Conservation (phyloP, 92 coral and sea anemone species). For the Parazoanthus darwini region DNA sequence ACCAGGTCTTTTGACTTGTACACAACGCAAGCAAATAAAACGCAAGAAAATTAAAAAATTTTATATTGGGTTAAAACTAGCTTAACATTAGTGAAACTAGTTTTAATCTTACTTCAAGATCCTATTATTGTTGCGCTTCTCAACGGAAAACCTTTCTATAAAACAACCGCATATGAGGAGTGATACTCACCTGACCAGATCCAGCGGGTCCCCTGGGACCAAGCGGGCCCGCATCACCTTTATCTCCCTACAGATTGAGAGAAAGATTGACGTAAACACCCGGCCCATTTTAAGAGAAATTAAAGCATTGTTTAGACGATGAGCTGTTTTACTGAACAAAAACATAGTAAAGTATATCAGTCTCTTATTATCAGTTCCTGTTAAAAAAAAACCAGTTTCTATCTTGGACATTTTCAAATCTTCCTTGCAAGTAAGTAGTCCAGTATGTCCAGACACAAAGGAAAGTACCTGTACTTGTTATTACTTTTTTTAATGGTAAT, state of each 20-base stretch:
- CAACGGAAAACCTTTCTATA: background rate
- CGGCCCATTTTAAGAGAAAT: background rate
- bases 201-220: constrained; percentile 7
- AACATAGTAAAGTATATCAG: too few relatives aligned
- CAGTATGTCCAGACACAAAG: too few relatives aligned
- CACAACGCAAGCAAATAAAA: background rate
- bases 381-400: too few relatives aligned
- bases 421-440: too few relatives aligned
- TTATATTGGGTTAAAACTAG: background rate
- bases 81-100: background rate
- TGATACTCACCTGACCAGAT: background rate
- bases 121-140: background rate
- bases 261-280: background rate
- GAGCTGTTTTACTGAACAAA: too few relatives aligned
- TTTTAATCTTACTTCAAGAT: background rate
- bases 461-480: too few relatives aligned
- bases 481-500: too few relatives aligned
- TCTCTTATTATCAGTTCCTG: too few relatives aligned
- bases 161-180: background rate
- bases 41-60: background rate
- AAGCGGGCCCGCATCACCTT: constrained; percentile 11
- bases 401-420: too few relatives aligned
- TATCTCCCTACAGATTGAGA: background rate
- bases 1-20: background rate
- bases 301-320: background rate